Evolutionary conservation across 2,888 invertebrate species (phyloP), one percentile per base, ranked within the genome.

Genomic region (Agrochola lota): DNA sequence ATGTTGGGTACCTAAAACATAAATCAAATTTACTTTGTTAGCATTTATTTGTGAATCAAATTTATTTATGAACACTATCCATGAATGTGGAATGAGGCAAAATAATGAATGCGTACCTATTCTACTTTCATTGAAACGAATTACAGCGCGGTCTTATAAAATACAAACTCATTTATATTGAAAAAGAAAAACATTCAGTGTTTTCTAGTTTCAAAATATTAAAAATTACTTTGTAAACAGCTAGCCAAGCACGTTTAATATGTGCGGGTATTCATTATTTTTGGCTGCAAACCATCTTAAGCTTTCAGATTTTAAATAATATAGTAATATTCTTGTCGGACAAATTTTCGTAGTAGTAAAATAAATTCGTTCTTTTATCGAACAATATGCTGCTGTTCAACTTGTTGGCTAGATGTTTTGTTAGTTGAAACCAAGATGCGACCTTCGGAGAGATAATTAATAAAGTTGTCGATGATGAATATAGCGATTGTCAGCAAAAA

Each of bases 221-320:
- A 30, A 17, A 71, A 64, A 49, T 17, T 35, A 40, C 23, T 40
- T 17, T 59, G 40, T 59, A 49, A 67, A 78, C 9, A 30, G 49
- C 59, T 52, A 20, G 20, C 12, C 35, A 40, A 35, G 35, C 35
- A 35, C 35, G 35, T 35, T 35, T 35, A 35, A 4, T 35, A 35
- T 35, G 35, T 35, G 35, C 35, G 46, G 67, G 52, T 75, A n/a
- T 77, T 64, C 35, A 77, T 75, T 75, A 63, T 26, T 46, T 77
- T 20, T 49, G 26, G 40, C 63, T 35, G 55, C 46, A 11, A 60
- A 20, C 9, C 26, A 40, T 55, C 6, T 20, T 6, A 30, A 76
- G 20, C 15, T 17, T 23, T 64, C 17, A 46, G 17, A 49, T 30
- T 79, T 59, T 17, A 20, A 59, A 52, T 30, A 40, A 59, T 59